These are phyloP conservation scores for Dascillus cervinus DNA, from an alignment of 2,888 invertebrate genomes.

Conservation along the genomic window DNA sequence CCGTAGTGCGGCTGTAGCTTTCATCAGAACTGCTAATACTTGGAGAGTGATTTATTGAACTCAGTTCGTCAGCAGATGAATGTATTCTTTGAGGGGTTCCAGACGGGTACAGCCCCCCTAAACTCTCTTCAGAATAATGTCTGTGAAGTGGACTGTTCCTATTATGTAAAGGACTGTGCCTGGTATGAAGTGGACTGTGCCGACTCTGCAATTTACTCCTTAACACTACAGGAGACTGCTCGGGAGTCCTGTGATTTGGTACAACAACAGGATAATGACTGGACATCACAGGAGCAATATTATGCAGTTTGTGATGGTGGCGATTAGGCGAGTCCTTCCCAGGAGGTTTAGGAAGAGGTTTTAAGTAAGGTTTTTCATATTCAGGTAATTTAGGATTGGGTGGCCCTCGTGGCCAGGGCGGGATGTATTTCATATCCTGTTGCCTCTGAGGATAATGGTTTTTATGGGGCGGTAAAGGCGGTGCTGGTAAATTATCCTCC, in stretches of 20 bases:
- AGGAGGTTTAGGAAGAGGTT: constrained; percentile 53
- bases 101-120: constrained; percentile 41
- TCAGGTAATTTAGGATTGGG: constrained; percentile 33
- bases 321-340: constrained; percentile 40
- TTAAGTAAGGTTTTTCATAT: constrained; percentile 46
- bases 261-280: constrained; percentile 27
- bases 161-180: constrained; percentile 33
- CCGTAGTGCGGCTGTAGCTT: constrained; percentile 74
- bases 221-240: constrained; percentile 32
- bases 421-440: constrained; percentile 43
- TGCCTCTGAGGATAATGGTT: constrained; percentile 28
- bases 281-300: constrained; percentile 24
- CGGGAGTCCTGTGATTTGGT: constrained; percentile 27
- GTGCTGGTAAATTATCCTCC: constrained; percentile 49
- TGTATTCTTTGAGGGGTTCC: constrained; percentile 52
- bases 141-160: constrained; percentile 48
- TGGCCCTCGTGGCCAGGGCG: constrained; percentile 57
- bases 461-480: constrained; percentile 54
- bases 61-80: constrained; percentile 77
- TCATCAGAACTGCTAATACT: constrained; percentile 80
- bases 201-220: constrained; percentile 34
- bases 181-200: constrained; percentile 29
- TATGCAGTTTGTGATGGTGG: constrained; percentile 31
- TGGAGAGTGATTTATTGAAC: constrained; percentile 72
- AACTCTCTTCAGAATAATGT: constrained; percentile 60